Evolutionary conservation across 2,113 vertebrate genomes (phyloP).

Genomic region (Microtus ochrogaster): DNA sequence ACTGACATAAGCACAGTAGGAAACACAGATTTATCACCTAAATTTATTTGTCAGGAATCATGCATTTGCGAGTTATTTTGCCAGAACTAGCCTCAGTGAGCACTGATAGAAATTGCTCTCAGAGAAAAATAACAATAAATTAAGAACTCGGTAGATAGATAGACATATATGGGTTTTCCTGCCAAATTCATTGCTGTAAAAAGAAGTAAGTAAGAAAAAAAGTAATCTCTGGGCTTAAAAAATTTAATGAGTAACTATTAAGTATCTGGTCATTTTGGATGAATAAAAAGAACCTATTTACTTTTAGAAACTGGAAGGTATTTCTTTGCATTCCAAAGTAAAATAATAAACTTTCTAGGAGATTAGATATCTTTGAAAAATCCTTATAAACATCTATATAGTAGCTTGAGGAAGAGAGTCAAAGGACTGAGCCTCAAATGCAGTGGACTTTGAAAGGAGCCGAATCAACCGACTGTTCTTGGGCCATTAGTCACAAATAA

Average conservation of each 20-base stretch:
- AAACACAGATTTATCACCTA: constrained; percentile 9
- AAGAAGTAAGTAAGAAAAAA: not conserved
- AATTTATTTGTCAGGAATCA: constrained; percentile 54
- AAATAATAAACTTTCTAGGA: constrained; percentile 48
- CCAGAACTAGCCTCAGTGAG: not conserved
- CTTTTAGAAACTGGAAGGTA: constrained; percentile 14
- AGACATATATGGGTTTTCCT: not conserved
- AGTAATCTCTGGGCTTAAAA: not conserved
- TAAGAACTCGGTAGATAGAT: not conserved
- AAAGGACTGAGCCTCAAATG: not conserved
- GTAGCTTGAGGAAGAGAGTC: not conserved
- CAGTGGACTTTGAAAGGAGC: not conserved
- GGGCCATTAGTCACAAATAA: constrained; percentile 2
- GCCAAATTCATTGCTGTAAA: not conserved
- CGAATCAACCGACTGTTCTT: not conserved
- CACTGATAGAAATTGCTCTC: not conserved
- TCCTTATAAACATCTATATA: not conserved
- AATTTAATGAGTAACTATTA: not conserved
- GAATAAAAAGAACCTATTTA: not conserved
- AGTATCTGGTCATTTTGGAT: constrained; percentile 23
- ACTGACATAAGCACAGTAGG: not conserved
- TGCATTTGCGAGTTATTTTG: constrained; percentile 33
- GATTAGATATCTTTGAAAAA: constrained; percentile 50
- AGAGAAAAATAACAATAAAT: constrained; percentile 33
- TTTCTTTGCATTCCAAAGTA: not conserved